Evolutionary conservation across 2,888 invertebrate genomes (phyloP).

Genomic region (Macropis europaea): DNA sequence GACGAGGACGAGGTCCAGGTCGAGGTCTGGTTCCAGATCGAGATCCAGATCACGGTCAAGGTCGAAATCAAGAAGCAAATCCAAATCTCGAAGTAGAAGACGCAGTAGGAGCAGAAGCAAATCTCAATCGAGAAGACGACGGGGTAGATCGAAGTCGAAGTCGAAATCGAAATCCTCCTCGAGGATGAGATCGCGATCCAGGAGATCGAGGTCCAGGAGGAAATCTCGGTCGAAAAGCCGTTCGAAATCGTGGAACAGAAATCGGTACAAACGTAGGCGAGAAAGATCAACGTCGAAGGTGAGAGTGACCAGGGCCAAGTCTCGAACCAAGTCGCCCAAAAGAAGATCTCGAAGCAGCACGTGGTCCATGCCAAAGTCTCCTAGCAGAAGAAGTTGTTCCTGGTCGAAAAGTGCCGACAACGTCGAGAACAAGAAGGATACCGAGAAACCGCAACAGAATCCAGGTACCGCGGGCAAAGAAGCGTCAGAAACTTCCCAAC

Average conservation of each 20-base stretch:
- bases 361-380: constrained; percentile 83
- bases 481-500: constrained; percentile 31
- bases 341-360: constrained; percentile 81
- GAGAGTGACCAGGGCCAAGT: constrained; percentile 70
- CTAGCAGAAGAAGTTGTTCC: constrained; percentile 78
- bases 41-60: constrained; percentile 64
- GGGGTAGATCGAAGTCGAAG: constrained; percentile 57
- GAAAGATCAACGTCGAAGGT: constrained; percentile 65
- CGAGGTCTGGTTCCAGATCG: constrained; percentile 53
- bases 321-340: constrained; percentile 58
- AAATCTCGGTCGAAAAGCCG: constrained; percentile 59
- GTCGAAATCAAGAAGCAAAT: constrained; percentile 56
- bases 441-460: constrained; percentile 4
- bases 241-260: constrained; percentile 64
- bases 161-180: constrained; percentile 39
- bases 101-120: constrained; percentile 53
- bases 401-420: constrained; percentile 80
- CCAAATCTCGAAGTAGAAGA: constrained; percentile 58
- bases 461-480: constrained; percentile 19
- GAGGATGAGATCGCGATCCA: constrained; percentile 34
- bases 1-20: constrained; percentile 48
- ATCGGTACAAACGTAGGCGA: constrained; percentile 59
- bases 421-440: constrained; percentile 18
- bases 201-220: constrained; percentile 67
- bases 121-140: constrained; percentile 53